A percentile compares a stretch with the other conserved stretches of the same genome.
phyloP scores from a whole-genome alignment of 2,888 invertebrate species.

The Unio pictorum region DNA sequence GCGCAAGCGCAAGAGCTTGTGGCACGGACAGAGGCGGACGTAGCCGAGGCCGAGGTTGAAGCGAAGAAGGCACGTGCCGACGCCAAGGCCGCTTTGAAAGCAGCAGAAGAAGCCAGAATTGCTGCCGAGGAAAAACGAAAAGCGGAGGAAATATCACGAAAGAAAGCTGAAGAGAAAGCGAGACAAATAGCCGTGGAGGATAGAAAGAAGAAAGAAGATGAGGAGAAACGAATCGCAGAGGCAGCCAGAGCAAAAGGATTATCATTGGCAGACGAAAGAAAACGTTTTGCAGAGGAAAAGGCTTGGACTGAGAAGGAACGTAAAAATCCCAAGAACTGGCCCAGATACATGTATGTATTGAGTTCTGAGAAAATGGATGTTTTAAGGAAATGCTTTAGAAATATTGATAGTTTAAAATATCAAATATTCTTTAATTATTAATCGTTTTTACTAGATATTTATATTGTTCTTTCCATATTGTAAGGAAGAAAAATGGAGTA shows the following conservation, averaged over 20 bases:
- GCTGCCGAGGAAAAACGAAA: slow-evolving; percentile 45
- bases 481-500: no score
- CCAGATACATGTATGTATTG: slow-evolving; percentile 52
- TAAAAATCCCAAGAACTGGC: slow-evolving; percentile 63
- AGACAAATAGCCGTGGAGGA: slow-evolving; percentile 47
- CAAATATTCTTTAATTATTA: no score
- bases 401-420: not conserved
- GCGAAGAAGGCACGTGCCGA: slow-evolving; percentile 39
- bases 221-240: slow-evolving; percentile 39
- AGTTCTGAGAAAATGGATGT: not conserved
- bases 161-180: slow-evolving; percentile 44
- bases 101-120: slow-evolving; percentile 41
- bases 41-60: slow-evolving; percentile 42
- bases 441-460: not conserved
- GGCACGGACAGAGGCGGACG: slow-evolving; percentile 40
- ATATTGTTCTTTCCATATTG: not conserved
- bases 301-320: slow-evolving; percentile 43
- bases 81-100: slow-evolving; percentile 30
- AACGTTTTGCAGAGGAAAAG: slow-evolving; percentile 35
- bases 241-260: slow-evolving; percentile 51
- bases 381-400: not conserved
- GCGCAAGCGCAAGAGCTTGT: slow-evolving; percentile 40
- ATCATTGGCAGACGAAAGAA: slow-evolving; percentile 51
- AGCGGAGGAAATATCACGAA: slow-evolving; percentile 45
- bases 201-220: slow-evolving; percentile 42